Evolutionary conservation across 2,888 invertebrate genomes (phyloP).

Genomic region (Sabellastarte sp.): DNA sequence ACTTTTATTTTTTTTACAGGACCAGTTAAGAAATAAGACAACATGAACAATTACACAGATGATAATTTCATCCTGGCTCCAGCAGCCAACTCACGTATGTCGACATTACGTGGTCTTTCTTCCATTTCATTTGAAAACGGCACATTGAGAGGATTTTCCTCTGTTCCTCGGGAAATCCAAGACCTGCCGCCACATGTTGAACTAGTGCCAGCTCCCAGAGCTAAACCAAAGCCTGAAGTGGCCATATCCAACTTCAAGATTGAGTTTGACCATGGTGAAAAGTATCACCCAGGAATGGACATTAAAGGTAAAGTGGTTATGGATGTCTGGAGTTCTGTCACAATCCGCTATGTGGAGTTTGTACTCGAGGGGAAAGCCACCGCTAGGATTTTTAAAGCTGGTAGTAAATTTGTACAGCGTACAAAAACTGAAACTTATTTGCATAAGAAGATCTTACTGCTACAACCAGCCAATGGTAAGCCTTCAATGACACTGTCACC

Average conservation of each 20-base stretch:
- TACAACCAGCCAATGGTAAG: constrained; percentile 39
- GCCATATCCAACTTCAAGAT: constrained; percentile 43
- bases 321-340: constrained; percentile 37
- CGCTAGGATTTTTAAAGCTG: constrained; percentile 24
- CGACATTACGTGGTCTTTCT: too few relatives aligned
- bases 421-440: constrained; percentile 39
- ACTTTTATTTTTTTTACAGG: too few relatives aligned
- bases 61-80: too few relatives aligned
- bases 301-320: constrained; percentile 44
- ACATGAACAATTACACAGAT: too few relatives aligned
- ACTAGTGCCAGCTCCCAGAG: too few relatives aligned
- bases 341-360: constrained; percentile 47
- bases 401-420: constrained; percentile 24
- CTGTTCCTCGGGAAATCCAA: too few relatives aligned
- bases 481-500: constrained; percentile 36
- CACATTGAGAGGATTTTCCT: too few relatives aligned
- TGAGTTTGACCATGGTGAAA: constrained; percentile 37
- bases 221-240: too few relatives aligned
- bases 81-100: too few relatives aligned
- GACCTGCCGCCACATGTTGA: too few relatives aligned
- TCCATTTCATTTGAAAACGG: too few relatives aligned
- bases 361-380: constrained; percentile 41
- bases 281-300: constrained; percentile 44
- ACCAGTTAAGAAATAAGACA: too few relatives aligned
- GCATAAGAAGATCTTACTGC: constrained; percentile 41